Base-by-base conservation (phyloP, 1,140 invertebrate species). In the Zeugodacus cucurbitae region DNA sequence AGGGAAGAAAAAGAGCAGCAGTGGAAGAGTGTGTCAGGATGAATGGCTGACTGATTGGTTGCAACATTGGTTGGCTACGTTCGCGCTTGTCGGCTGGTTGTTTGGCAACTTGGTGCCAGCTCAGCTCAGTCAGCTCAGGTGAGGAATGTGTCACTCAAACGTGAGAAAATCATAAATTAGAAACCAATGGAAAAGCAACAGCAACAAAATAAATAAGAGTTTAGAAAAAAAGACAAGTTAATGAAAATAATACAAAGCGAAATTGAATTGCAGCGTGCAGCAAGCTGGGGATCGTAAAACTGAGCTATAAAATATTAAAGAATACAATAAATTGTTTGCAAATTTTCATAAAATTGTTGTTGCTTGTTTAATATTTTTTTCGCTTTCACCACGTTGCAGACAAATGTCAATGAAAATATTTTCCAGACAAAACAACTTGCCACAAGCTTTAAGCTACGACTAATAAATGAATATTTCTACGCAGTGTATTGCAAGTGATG, bases 101-200 rank as follows among this genome's bases (percentile, higher is more conserved):
- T 82, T 34, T 82, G 44, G 74, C 74, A 82, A 82, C 74, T 48
- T 11, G 41, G 74, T 82, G 74, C 37, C 74, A 82, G 44, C 37
- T 37, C 67, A 70, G 67, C 32, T 70, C 37, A 78, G 41, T 22
- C 74, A 82, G 44, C n/a, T 48, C 44, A 82, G 74, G 74, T 82
- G 74, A 82, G 41, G 74, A 82, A 82, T 82, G 74, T 82, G 74
- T 82, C 74, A 82, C 41, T 82, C 74, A 82, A 82, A 82, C 74
- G 74, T 82, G 74, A 82, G 74, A 82, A 74, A 74, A 82, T 82
- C 74, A 82, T 82, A 82, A 48, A 82, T 82, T 82, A 82, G 44
- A 82, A 82, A 48, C 32, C 29, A 67, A 62, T n/a, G n/a, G 58
- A 8, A 62, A 22, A 62, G n/a, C 26, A 62, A 62, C 22, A 62